phyloP scores from a whole-genome alignment of 2,888 invertebrate genomes.

The Phasia obesa region DNA sequence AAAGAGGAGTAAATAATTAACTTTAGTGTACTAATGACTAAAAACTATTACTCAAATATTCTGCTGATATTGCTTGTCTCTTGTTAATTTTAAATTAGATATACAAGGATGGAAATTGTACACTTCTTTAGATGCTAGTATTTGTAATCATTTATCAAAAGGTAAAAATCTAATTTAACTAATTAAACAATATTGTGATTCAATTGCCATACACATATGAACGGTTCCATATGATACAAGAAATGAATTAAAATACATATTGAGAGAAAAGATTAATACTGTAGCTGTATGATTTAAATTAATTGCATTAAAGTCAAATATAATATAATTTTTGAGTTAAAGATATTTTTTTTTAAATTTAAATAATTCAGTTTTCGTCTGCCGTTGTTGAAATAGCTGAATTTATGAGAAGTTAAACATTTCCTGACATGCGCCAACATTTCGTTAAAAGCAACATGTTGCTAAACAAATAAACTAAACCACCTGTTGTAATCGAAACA shows the following conservation, averaged over 20 bases:
- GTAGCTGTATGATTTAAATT: not conserved
- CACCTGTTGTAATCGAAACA: slow-evolving; percentile 54
- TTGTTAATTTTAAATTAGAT: not conserved
- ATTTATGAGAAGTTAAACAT: not conserved
- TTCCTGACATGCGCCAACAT: slow-evolving; percentile 57
- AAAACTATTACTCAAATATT: not conserved
- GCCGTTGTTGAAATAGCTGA: not conserved
- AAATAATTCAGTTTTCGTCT: not conserved
- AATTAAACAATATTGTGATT: too few species aligned
- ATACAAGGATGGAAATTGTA: too few species aligned
- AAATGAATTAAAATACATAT: too few species aligned
- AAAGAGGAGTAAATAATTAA: slow-evolving; percentile 12
- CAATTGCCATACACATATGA: too few species aligned
- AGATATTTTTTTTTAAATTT: not conserved
- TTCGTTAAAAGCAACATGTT: slow-evolving; percentile 43
- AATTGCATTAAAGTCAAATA: slow-evolving; percentile 16
- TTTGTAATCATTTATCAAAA: too few species aligned
- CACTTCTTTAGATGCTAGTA: too few species aligned
- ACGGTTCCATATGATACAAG: too few species aligned
- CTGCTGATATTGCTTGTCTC: not conserved
- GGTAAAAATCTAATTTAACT: too few species aligned
- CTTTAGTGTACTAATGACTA: not conserved
- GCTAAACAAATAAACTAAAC: not conserved
- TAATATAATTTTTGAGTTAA: slow-evolving; percentile 4
- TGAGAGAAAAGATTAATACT: not conserved